phyloP scores from a whole-genome alignment of 2,113 vertebrate species.

The Rhizomys pruinosus region DNA sequence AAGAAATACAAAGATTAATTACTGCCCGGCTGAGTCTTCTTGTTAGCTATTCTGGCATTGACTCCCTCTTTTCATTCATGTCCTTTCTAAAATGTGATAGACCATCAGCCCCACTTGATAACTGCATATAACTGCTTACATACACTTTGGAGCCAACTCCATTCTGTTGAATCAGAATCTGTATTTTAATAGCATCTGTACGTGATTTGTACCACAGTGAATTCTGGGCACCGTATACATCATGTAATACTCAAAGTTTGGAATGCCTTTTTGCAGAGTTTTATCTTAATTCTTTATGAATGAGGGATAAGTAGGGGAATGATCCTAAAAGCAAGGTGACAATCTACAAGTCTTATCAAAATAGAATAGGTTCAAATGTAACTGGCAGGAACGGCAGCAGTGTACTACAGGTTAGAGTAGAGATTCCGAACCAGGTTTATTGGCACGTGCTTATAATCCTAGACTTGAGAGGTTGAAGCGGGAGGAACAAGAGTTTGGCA shows the following conservation, averaged over 20 bases:
- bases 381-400: background rate
- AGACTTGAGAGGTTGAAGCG: background rate
- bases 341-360: conserved; percentile 14
- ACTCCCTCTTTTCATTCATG: background rate
- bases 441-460: background rate
- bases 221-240: background rate
- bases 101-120: background rate
- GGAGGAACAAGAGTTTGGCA: background rate
- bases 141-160: background rate
- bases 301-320: background rate
- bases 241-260: background rate
- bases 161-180: conserved; percentile 48
- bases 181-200: conserved; percentile 40
- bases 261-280: conserved; percentile 9
- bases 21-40: background rate
- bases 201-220: conserved; percentile 20
- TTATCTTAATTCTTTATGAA: background rate
- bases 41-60: background rate
- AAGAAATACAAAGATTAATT: background rate
- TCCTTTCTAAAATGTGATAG: conserved; percentile 11
- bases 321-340: background rate
- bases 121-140: background rate
- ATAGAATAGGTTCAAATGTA: conserved; percentile 18
- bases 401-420: background rate
- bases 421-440: background rate